These are phyloP conservation scores for Ctena decussata DNA, from an alignment of 2,888 invertebrate genomes.

Conservation along the genomic window DNA sequence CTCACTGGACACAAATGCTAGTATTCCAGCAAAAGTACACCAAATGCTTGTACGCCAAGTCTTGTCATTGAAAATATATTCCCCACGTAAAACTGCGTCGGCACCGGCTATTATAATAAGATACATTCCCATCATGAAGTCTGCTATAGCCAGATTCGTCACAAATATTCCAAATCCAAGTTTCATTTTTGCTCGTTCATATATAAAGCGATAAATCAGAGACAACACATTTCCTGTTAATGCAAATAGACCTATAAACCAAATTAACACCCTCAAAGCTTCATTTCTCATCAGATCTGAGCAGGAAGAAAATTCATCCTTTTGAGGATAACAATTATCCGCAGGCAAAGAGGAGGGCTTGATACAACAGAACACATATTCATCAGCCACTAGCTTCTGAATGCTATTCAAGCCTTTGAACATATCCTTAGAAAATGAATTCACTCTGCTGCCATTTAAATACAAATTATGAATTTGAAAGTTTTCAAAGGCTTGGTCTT, in stretches of 20 bases:
- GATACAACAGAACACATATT: constrained; percentile 48
- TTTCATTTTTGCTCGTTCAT: constrained; percentile 17
- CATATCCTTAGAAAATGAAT: background rate
- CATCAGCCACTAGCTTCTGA: constrained; percentile 9
- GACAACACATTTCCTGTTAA: background rate
- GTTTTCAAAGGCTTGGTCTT: background rate
- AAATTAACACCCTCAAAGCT: background rate
- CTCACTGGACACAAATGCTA: constrained; percentile 88
- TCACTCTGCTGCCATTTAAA: background rate
- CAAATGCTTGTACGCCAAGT: constrained; percentile 61
- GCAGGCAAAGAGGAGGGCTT: constrained; percentile 36
- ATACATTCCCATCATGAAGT: constrained; percentile 45
- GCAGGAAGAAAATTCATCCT: constrained; percentile 68
- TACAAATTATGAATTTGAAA: background rate
- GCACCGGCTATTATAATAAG: constrained; percentile 65
- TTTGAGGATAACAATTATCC: constrained; percentile 56
- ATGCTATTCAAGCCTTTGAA: background rate
- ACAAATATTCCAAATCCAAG: constrained; percentile 56
- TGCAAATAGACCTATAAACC: background rate
- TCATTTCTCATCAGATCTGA: constrained; percentile 33
- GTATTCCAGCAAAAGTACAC: constrained; percentile 66
- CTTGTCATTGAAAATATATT: no score
- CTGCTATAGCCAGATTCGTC: constrained; percentile 50
- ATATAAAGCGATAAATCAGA: background rate
- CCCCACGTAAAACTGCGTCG: constrained; percentile 62